Base-by-base conservation (phyloP, 2,113 vertebrate species). In the Poicephalus meyeri region DNA sequence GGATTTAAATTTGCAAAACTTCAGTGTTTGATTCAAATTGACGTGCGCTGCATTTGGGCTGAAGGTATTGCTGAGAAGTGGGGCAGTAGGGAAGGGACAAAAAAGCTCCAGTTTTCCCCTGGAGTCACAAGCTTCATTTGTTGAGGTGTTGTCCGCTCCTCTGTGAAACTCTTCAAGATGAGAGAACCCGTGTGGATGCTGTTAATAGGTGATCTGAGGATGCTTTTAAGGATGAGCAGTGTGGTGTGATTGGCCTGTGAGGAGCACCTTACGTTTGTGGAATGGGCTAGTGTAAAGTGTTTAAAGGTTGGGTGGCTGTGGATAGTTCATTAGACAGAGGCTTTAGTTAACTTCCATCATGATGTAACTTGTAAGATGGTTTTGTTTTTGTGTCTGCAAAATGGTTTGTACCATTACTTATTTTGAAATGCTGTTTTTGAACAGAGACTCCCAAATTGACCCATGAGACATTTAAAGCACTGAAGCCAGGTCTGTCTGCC, bases 401-500 rank as follows among this genome's bases (percentile, higher is more conserved):
- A 31, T 71, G 31, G 18, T 76, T 86, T 77, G 13, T 87, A 8
- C 37, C 7, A 0, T 78, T 90, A 25, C 37, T 94, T 33, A 92
- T 35, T 92, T 76, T 88, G 47, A 61, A 82, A 96, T 70, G 26
- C 80, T 91, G 66, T 88, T 96, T 96, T 88, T 88, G 76, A 65
- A 86, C 97, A 99, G 99, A 97, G 76, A 97, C 97, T 94, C 99
- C 98, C 15, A 98, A 89, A 71, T 97, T 99, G 95, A 97, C 97
- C 61, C 98, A 98, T 6, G 99, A 99, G 96, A 99, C 98, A 0
- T 99, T 99, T 97, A 98, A 93, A 97, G 99, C 99, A 46, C 98
- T 99, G 96, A 98, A 99, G 92, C 99, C 99, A 8, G 99, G 99
- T 35, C 98, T 99, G 12, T 99, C 99, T 26, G 98, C 99, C 1